These are phyloP conservation scores for Garra rufa DNA, from an alignment of 2,113 vertebrate genomes.

Conservation along the genomic window DNA sequence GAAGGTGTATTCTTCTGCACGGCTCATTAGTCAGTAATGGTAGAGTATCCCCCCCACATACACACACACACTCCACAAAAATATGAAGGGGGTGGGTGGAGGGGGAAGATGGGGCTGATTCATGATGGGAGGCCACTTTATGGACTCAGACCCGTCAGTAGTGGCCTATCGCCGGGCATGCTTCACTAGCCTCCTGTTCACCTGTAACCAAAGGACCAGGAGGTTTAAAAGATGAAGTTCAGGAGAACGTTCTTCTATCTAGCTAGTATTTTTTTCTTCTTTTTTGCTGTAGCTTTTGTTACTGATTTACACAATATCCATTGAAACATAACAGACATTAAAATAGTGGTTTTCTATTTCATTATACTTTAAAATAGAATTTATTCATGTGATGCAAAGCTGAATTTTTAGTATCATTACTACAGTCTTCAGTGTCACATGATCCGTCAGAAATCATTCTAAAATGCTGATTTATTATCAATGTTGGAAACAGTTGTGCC, in stretches of 20 bases:
- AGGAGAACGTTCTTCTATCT: neutral
- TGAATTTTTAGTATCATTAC: too few species aligned
- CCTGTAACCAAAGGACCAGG: neutral
- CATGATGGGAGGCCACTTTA: conserved; percentile 90
- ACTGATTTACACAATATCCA: neutral
- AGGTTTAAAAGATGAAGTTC: neutral
- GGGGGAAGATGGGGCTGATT: conserved; percentile 74
- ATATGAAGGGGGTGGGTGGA: conserved; percentile 22
- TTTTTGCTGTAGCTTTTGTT: neutral
- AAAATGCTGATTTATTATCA: too few species aligned
- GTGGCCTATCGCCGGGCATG: conserved; percentile 45
- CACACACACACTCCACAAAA: conserved; percentile 58
- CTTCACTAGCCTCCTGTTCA: conserved; percentile 22
- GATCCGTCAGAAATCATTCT: too few species aligned
- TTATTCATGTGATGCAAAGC: too few species aligned
- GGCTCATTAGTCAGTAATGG: conserved; percentile 94
- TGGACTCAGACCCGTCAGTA: conserved; percentile 80
- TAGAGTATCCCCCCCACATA: conserved; percentile 68
- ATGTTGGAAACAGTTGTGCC: too few species aligned
- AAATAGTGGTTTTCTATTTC: neutral
- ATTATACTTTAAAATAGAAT: too few species aligned
- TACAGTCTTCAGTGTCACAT: too few species aligned
- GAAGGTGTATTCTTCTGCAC: conserved; percentile 91
- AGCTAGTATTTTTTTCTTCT: neutral
- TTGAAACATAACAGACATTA: neutral